Base-by-base conservation (phyloP, 2,888 invertebrate species). In the Thymelicus lineola region DNA sequence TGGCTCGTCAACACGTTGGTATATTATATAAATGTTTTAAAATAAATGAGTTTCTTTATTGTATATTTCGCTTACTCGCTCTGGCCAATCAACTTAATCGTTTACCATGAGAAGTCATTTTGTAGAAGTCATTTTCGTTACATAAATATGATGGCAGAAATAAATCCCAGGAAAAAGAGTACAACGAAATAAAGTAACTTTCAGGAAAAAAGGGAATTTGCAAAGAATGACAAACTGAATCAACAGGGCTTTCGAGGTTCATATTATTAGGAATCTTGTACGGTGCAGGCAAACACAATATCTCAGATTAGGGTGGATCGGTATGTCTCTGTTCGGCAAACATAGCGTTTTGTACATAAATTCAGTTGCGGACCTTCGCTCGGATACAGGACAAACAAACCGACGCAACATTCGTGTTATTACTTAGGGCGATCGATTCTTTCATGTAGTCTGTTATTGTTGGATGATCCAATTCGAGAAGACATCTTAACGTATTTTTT, bases 221-320 rank as follows among this genome's bases (percentile, higher is more conserved):
- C 6, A 55, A 20, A 14, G 20, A 28, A 10, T 28, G 55, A 28
- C 55, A 35, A 66, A 73, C 70, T 63, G 74, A 75, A 73, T 75
- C 73, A 73, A 75, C 76, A 73, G 60, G 64, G 71, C 71, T 70
- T 67, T 62, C 70, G 66, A 66, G 72, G 71, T 74, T 72, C 69
- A 72, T 76, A 75, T 75, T 78, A 78, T 78, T 76, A 76, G 75
- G 75, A 74, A 75, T 75, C 73, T 75, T 72, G 74, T 75, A 71
- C 55, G 66, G 72, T 73, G 73, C 74, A 77, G 74, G 80, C 82
- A 83, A 84, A 84, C 80, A 83, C 83, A 85, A 82, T 84, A 82
- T 82, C 79, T 80, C 76, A 77, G 84, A 85, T 86, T 84, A 85
- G 81, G 76, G 77, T 67, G 71, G 74, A 73, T 75, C 76, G 77